phyloP scores from a whole-genome alignment of 2,888 invertebrate genomes.

The Helobdella robusta region DNA sequence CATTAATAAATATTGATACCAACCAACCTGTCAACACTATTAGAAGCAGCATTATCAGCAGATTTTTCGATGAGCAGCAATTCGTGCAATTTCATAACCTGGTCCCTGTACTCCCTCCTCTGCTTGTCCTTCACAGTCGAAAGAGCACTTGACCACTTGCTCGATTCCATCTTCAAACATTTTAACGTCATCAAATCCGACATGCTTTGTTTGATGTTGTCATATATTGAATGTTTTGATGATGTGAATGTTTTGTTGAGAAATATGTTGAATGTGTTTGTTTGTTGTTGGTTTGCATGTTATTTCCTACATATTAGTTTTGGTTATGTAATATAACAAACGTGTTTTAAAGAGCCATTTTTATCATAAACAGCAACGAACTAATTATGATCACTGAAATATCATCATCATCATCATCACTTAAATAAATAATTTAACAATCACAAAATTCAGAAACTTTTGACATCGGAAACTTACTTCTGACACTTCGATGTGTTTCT shows the following conservation, averaged over 20 bases:
- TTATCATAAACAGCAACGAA: neutral
- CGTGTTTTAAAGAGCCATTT: no score
- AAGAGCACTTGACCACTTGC: slow-evolving; percentile 67
- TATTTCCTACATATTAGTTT: no score
- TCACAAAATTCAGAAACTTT: neutral
- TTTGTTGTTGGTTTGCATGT: no score
- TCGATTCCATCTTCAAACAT: slow-evolving; percentile 63
- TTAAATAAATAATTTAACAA: neutral
- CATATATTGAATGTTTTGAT: no score
- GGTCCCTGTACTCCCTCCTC: slow-evolving; percentile 73
- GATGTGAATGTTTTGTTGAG: no score
- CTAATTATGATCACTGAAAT: neutral
- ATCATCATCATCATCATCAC: no score
- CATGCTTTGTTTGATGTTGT: no score
- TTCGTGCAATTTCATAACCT: slow-evolving; percentile 73
- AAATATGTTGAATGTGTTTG: no score
- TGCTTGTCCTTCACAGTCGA: slow-evolving; percentile 75
- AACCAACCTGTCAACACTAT: no score
- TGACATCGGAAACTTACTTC: slow-evolving; percentile 58
- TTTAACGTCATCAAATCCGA: neutral
- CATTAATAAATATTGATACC: no score
- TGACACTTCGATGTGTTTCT: slow-evolving; percentile 35
- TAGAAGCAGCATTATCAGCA: slow-evolving; percentile 39
- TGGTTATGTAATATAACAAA: no score
- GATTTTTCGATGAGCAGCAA: slow-evolving; percentile 56